Evolutionary conservation across 1,140 invertebrate genomes (phyloP), one percentile per base, ranked within the genome.

Genomic region (Drosophila persimilis): DNA sequence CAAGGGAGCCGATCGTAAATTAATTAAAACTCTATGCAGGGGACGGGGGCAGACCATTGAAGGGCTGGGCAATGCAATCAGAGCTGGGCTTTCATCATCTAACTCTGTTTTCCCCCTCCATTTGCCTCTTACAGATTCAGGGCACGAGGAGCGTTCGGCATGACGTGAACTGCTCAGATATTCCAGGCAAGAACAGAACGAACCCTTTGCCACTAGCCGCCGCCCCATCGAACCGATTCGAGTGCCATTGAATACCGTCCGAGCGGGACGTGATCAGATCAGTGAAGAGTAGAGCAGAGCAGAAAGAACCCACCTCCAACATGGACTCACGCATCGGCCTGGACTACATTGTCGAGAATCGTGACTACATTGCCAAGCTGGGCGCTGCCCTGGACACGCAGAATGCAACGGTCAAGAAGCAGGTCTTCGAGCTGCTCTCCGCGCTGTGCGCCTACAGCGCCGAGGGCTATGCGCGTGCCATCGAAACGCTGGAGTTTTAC

Each of bases 291-390:
- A 64, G 47, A 17, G 46, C 17, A 13, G 26, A 63, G 46, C 17
- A 13, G 26, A 63, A 66, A 20, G 39, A 57, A 47, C 47, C 22
- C 56, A 50, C 56, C 39, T 20, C 35, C 45, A 69, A 45, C 31
- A 96, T 97, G 96, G 96, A 97, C 93, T 96, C 96, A 76, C 94
- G 96, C 80, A 96, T 97, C 90, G 97, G 96, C 80, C 94, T 98
- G 91, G 97, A 98, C 93, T 97, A 97, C 92, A 98, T 98, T 90
- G 96, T 98, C 57, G 97, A 98, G 91, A 97, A 97, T 92, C 95
- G 95, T 69, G 97, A 97, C 92, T 98, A 98, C 92, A 97, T 97
- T 73, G 93, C 94, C 55, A 97, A 98, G 92, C 94, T 98, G 85
- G 97, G 97, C 43, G 95, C 95, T 93, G 97, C 97, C 73, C 93